Evolutionary conservation across 2,113 vertebrate genomes (phyloP).

Genomic region (Acrocephalus arundinaceus): DNA sequence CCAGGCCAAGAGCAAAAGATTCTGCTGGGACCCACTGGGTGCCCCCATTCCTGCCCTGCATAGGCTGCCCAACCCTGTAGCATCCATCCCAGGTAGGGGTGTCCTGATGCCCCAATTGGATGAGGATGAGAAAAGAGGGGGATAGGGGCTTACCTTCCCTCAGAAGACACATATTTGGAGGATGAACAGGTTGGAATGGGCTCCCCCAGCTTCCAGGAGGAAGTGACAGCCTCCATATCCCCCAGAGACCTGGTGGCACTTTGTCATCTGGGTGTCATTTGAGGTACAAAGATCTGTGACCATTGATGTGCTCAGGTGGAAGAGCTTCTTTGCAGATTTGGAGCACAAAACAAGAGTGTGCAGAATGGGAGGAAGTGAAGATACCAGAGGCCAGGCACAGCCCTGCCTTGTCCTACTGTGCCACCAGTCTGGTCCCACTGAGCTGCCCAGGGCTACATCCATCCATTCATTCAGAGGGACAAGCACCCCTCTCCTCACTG

Average conservation of each 20-base stretch:
- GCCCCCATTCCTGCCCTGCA: not conserved
- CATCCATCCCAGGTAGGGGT: not conserved
- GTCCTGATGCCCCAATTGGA: not conserved
- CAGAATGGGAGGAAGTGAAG: not conserved
- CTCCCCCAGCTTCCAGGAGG: not conserved
- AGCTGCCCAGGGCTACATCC: not conserved
- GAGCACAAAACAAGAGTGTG: not conserved
- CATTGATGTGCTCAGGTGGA: fast-evolving
- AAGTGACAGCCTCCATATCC: not conserved
- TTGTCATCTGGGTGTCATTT: not conserved
- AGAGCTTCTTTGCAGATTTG: not conserved
- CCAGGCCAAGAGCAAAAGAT: not conserved
- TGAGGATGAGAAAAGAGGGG: not conserved
- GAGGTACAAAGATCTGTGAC: not conserved
- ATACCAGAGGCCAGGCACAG: not conserved
- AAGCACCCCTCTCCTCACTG: fast-evolving
- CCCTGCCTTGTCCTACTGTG: not conserved
- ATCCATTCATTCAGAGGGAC: too few relatives aligned
- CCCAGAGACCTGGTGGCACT: not conserved
- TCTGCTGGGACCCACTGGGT: not conserved
- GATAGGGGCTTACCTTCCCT: not conserved
- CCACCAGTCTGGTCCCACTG: not conserved
- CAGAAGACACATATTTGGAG: fast-evolving
- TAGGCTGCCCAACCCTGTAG: fast-evolving
- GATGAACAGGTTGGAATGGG: not conserved